Base-by-base conservation (phyloP, 2,888 invertebrate species). In the Chaetogeoica ovagalla region DNA sequence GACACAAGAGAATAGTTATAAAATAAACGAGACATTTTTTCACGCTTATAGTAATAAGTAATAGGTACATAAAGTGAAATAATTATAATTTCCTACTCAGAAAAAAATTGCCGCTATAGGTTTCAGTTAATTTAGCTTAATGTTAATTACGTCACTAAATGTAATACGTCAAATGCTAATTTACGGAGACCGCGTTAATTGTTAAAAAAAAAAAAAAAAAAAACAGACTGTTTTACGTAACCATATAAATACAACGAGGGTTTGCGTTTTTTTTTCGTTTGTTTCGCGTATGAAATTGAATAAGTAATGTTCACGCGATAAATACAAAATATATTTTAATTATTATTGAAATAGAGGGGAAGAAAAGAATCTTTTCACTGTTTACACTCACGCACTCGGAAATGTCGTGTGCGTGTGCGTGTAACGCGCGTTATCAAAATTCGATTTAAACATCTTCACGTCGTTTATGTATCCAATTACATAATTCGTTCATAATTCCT, bases 121-220 rank as follows among this genome's bases (percentile, higher is more conserved):
- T 2, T 30, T 30, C 30, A 30, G 2, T 30, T 30, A 2, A 30
- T 2, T 30, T 30, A 30, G 30, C 30, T 4, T 30, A 4, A 30
- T 30, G n/a, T n/a, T n/a, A n/a, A n/a, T n/a, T n/a, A n/a, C n/a
- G n/a, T n/a, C n/a, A n/a, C n/a, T n/a, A n/a, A n/a, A n/a, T n/a
- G 17, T 69, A 69, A 52, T 17, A 52, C 19, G 30, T 55, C 17
- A 55, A 55, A 69, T 19, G n/a, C 52, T 19, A 69, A 69, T 69
- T 30, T 52, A 69, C 23, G 19, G 30, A 5, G 11, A n/a, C 11
- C 30, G 19, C 7, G 19, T 52, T 52, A 6, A 52, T 69, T 69
- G 23, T 55, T 15, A 4, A 30, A 30, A 30, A 30, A 30, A 30
- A 30, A 4, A 30, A 30, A 30, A 30, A 30, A 30, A 30, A 30